Evolutionary conservation across 2,797 vertebrate species (phyloP).

Genomic region (Halcyon chelicuti): DNA sequence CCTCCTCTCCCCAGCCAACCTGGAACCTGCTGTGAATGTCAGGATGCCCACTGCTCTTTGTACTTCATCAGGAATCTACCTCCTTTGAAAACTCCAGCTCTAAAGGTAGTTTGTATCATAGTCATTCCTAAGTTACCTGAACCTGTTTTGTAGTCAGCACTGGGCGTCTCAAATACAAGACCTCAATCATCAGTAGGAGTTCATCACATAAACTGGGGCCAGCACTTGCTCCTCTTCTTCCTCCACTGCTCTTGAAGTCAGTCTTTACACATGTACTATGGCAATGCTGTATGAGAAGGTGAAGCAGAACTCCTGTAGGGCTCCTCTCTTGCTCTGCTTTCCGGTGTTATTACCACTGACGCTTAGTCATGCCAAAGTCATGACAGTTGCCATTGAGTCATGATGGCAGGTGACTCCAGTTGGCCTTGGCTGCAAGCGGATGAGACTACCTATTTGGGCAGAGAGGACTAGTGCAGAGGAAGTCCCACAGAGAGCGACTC

Average conservation of each 20-base stretch:
- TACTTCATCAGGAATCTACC: background rate
- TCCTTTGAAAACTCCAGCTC: background rate
- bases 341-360: background rate
- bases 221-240: background rate
- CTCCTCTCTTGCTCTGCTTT: background rate
- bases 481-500: background rate
- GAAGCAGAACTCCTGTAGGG: background rate
- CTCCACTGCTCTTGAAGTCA: background rate
- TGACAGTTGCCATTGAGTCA: conserved; percentile 5
- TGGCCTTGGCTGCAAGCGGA: background rate
- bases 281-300: background rate
- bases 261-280: background rate
- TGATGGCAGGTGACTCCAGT: background rate
- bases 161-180: background rate
- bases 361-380: background rate
- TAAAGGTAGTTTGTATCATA: background rate
- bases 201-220: background rate
- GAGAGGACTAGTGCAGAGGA: background rate
- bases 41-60: background rate
- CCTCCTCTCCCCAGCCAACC: background rate
- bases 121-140: background rate
- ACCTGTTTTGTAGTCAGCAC: background rate
- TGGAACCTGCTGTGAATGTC: background rate
- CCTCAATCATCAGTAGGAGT: background rate
- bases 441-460: background rate